A percentile compares a stretch with the other conserved stretches of the same genome.
phyloP scores from a whole-genome alignment of 2,888 invertebrate genomes.

The Phengaris arion region DNA sequence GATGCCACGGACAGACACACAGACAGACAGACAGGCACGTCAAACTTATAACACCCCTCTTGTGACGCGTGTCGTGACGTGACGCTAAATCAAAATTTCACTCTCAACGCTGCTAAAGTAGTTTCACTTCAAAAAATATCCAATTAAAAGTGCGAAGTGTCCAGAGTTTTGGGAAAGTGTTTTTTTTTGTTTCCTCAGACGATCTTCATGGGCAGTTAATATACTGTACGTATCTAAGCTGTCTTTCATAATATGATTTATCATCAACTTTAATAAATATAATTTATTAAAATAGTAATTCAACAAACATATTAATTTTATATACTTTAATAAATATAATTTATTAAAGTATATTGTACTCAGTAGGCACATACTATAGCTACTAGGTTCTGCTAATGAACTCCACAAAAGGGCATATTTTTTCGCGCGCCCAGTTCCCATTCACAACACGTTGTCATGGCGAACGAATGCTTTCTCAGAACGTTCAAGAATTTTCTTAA shows the following conservation, averaged over 20 bases:
- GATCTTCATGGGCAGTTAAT: neutral
- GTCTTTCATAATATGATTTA: neutral
- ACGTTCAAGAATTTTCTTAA: constrained; percentile 12
- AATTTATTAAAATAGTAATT: no score
- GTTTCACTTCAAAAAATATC: no score
- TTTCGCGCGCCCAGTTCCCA: constrained; percentile 17
- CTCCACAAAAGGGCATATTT: constrained; percentile 2
- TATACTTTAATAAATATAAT: neutral
- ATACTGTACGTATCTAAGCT: neutral
- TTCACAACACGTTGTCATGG: constrained; percentile 17
- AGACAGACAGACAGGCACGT: no score
- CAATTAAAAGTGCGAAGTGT: no score
- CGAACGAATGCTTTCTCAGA: constrained; percentile 21
- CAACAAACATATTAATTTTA: no score
- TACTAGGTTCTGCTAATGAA: neutral
- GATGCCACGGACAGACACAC: no score
- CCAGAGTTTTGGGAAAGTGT: no score
- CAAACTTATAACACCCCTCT: no score
- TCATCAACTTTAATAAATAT: neutral
- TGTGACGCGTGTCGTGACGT: no score
- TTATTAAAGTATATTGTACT: neutral
- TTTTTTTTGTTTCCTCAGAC: neutral
- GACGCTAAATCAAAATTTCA: no score
- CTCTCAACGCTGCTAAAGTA: no score
- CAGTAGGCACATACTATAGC: neutral